Evolutionary conservation across 2,888 invertebrate genomes (phyloP).

Genomic region (Pristionchus japonicus): DNA sequence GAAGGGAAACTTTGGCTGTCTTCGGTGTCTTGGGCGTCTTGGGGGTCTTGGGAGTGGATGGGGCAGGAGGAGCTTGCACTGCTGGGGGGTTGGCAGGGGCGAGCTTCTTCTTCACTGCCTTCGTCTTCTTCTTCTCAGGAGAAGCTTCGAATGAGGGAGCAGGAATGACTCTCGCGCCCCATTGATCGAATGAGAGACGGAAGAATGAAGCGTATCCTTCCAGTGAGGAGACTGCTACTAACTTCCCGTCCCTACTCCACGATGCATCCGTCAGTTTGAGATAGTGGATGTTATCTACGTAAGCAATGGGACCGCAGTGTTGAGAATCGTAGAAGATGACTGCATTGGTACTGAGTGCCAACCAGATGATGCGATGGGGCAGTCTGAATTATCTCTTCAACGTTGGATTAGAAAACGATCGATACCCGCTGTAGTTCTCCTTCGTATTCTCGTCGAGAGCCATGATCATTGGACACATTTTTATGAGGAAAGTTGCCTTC

Average conservation of each 20-base stretch:
- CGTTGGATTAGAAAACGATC: not conserved
- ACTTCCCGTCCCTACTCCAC: slow-evolving; percentile 87
- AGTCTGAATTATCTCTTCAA: slow-evolving; percentile 76
- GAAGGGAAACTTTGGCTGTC: not conserved
- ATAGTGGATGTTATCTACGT: slow-evolving; percentile 88
- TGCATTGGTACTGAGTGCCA: slow-evolving; percentile 88
- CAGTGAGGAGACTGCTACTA: slow-evolving; percentile 86
- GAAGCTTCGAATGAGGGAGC: slow-evolving; percentile 4
- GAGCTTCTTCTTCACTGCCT: not conserved
- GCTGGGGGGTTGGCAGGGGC: not conserved
- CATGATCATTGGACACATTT: slow-evolving; percentile 86
- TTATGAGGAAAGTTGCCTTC: slow-evolving; percentile 86
- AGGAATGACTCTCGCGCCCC: slow-evolving; percentile 51
- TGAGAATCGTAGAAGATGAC: slow-evolving; percentile 91
- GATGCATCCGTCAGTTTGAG: slow-evolving; percentile 88
- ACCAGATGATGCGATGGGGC: slow-evolving; percentile 89
- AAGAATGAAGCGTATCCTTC: slow-evolving; percentile 91
- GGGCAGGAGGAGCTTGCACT: not conserved
- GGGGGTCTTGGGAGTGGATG: not conserved
- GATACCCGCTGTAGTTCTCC: slow-evolving; percentile 60
- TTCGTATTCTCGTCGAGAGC: slow-evolving; percentile 77
- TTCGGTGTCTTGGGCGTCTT: not conserved
- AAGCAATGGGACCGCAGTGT: slow-evolving; percentile 85
- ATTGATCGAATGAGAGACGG: slow-evolving; percentile 80
- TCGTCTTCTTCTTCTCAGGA: slow-evolving; percentile 31